Evolutionary conservation across 2,113 vertebrate species (phyloP).

Genomic region (Mesoclemmys tuberculata): DNA sequence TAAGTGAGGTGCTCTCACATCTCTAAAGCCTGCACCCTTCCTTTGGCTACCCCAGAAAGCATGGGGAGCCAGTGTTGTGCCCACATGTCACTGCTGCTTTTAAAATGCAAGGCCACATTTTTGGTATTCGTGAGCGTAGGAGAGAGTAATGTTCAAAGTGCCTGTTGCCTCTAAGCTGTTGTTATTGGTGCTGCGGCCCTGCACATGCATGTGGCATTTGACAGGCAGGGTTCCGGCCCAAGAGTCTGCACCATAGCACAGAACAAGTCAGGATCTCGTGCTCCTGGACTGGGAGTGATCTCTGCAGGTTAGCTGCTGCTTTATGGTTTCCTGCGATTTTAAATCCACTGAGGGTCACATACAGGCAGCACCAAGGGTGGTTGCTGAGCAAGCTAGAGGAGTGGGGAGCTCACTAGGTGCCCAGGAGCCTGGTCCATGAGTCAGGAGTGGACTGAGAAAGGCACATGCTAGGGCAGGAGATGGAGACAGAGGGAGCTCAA

Average conservation of each 20-base stretch:
- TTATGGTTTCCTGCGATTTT: background rate
- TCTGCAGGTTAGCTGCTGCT: background rate
- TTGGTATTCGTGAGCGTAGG: conserved; percentile 61
- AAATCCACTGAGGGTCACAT: background rate
- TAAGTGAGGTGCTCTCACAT: conserved; percentile 57
- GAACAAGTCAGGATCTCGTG: conserved; percentile 57
- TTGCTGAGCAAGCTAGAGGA: background rate
- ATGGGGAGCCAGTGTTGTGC: background rate
- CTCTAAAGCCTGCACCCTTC: conserved; percentile 8
- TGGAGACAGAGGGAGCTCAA: conserved; percentile 49
- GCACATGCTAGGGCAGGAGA: conserved; percentile 57
- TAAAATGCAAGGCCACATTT: conserved; percentile 42
- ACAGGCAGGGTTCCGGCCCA: conserved; percentile 35
- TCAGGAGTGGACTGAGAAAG: conserved; percentile 52
- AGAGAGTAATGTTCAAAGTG: conserved; percentile 22
- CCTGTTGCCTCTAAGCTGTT: conserved; percentile 44
- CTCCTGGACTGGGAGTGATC: background rate
- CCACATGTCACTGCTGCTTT: conserved; percentile 37
- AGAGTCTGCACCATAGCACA: background rate
- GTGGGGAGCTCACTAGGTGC: background rate
- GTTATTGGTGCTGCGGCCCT: background rate
- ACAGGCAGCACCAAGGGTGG: too few species aligned
- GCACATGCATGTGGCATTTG: conserved; percentile 30
- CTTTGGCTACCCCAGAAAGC: conserved; percentile 59
- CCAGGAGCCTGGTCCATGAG: background rate